Base-by-base conservation (phyloP, 2,797 vertebrate genomes). In the Pantherophis vulpinus region DNA sequence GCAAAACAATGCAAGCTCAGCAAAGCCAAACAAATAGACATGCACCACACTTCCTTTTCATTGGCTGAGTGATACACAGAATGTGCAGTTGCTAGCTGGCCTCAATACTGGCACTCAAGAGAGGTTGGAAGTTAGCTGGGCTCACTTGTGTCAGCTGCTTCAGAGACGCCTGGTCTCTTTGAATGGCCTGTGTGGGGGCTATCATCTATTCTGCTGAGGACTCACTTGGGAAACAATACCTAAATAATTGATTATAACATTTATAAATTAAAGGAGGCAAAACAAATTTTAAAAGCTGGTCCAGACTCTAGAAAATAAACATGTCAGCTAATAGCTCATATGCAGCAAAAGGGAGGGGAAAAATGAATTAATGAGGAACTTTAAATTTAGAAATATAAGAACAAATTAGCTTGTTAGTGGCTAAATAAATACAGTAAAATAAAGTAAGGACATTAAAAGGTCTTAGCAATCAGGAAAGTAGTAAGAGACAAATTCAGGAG, bases 251-350 rank as follows among this genome's bases (percentile, higher is more conserved):
- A 97, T 97, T 93, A 93, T 94, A 95, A 96, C 0, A 96, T 97
- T 97, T 97, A 97, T 96, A 97, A 97, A 97, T 97, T 97, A 96
- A 95, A 94, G 93, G 93, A 95, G 95, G 89, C 91, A 95, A 97
- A 97, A 96, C 90, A 97, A 97, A 97, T 94, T 97, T 94, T 66
- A 96, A 97, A 97, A 97, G 95, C 95, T 92, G 60, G 55, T 93
- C 96, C 88, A 56, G 94, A 94, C 94, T 96, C 94, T 94, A 92
- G 79, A 95, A 97, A 96, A 96, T 88, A 95, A 96, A 94, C 91
- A 93, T 92, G 93, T 93, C 95, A 95, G 93, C 92, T 96, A 96
- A 96, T 93, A 97, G 96, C 87, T 96, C 93, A 74, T 60, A 60
- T 11, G 0, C 61, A 91, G 87, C 60, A 93, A 93, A 96, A 95